A percentile compares a stretch with the other conserved stretches of the same genome.
These are phyloP conservation scores for Glaucopsyche alexis DNA, from an alignment of 2,888 invertebrate species.

Conservation along the genomic window DNA sequence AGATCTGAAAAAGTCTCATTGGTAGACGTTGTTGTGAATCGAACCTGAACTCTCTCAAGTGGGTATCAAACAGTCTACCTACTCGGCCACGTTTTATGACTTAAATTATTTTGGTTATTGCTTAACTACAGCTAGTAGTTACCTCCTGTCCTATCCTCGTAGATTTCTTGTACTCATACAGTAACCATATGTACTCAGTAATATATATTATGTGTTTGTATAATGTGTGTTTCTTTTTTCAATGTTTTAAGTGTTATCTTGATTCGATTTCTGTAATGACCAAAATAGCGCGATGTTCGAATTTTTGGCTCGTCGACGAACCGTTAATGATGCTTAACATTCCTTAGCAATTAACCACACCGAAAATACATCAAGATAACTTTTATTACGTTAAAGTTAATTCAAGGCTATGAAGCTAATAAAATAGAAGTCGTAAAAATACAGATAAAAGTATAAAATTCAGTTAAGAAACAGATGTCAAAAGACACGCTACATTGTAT, in stretches of 20 bases:
- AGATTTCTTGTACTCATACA: no score
- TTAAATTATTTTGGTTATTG: no score
- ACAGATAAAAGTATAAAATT: conserved; percentile 37
- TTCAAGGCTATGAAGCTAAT: conserved; percentile 19
- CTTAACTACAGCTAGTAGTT: no score
- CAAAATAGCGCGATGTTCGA: neutral
- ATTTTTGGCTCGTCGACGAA: neutral
- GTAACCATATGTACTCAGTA: neutral
- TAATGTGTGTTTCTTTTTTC: neutral
- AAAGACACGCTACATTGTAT: conserved; percentile 39
- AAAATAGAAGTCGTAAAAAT: conserved; percentile 15
- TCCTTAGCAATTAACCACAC: conserved; percentile 13
- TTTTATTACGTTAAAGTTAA: conserved; percentile 19
- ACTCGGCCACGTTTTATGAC: no score
- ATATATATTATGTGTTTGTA: neutral
- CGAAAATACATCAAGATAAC: conserved; percentile 16
- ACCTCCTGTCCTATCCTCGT: no score
- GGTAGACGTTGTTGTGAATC: no score
- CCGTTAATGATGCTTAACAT: conserved; percentile 14
- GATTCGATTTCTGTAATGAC: conserved; percentile 7
- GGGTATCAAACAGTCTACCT: no score
- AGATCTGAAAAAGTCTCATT: no score
- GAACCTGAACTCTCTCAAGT: no score
- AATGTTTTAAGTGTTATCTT: neutral
- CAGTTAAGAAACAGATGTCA: conserved; percentile 39